Conservation (phyloP, 2,888 invertebrate species). For the Eurytoma californica region DNA sequence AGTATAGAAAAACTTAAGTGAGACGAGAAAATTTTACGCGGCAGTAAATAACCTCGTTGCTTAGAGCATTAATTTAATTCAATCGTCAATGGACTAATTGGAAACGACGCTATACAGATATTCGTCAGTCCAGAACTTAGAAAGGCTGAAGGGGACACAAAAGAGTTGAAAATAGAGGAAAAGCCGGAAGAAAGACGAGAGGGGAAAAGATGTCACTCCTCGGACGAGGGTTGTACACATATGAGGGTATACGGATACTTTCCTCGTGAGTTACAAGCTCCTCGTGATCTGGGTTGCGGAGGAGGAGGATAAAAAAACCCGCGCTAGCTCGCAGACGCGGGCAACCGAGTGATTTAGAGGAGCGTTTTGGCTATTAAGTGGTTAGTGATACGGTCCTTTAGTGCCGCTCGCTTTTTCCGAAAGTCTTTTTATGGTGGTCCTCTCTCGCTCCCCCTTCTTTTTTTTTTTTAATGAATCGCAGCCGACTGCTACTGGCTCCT, state of each 20-base stretch:
- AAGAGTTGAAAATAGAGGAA: background rate
- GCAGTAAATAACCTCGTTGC: too few species aligned
- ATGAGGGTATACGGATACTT: constrained; percentile 25
- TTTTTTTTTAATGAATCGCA: background rate
- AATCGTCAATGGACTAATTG: too few species aligned
- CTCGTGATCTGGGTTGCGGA: constrained; percentile 9
- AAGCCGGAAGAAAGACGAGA: background rate
- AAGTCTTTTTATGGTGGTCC: background rate
- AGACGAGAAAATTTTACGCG: too few species aligned
- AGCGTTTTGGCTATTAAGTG: constrained; percentile 24
- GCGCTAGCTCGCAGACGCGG: background rate
- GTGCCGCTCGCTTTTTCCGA: constrained; percentile 1
- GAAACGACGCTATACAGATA: too few species aligned
- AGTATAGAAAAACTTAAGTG: too few species aligned
- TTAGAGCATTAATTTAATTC: too few species aligned
- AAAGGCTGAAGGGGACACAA: background rate
- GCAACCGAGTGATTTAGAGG: constrained; percentile 38
- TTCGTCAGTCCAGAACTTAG: too few species aligned
- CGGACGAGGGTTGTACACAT: constrained; percentile 1
- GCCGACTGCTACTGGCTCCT: too few species aligned
- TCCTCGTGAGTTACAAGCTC: constrained; percentile 6
- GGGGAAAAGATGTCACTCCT: constrained; percentile 17
- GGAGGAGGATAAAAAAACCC: constrained; percentile 10
- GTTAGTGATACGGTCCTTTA: constrained; percentile 30
- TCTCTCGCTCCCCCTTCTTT: background rate